Evolutionary conservation across 2,113 vertebrate genomes (phyloP).

Genomic region (Myiopsitta monachus): DNA sequence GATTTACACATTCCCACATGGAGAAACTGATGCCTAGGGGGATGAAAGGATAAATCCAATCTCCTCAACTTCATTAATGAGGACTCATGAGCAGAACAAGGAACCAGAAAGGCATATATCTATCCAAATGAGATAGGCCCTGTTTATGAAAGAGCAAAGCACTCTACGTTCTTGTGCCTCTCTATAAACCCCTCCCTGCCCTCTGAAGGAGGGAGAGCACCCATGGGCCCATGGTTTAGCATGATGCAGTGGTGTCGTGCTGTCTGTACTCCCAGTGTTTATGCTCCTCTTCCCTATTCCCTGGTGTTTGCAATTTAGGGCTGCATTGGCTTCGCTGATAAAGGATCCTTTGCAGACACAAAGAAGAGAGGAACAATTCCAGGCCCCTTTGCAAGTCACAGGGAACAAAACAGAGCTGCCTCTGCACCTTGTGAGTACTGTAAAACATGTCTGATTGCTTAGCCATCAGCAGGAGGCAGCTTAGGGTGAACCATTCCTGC

Average conservation of each 20-base stretch:
- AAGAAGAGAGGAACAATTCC: background rate
- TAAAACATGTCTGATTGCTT: background rate
- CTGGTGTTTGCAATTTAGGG: background rate
- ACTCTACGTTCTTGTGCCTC: background rate
- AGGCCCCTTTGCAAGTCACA: background rate
- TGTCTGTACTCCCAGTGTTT: background rate
- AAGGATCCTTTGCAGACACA: background rate
- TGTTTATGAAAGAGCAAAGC: background rate
- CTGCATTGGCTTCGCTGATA: background rate
- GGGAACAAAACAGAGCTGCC: background rate
- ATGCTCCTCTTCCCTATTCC: background rate
- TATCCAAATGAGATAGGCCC: background rate
- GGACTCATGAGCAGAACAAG: background rate
- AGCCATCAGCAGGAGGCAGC: slow-evolving; percentile 26
- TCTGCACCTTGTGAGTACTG: background rate
- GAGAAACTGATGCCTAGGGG: background rate
- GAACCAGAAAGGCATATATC: background rate
- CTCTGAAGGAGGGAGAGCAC: background rate
- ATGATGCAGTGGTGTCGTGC: background rate
- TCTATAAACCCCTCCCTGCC: background rate
- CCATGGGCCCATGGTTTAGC: rapidly evolving
- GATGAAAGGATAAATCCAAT: background rate
- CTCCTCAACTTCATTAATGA: background rate
- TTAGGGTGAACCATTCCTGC: slow-evolving; percentile 13
- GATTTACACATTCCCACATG: background rate